Evolutionary conservation across 2,888 invertebrate species (phyloP).

Genomic region (Oeneis ivallda): DNA sequence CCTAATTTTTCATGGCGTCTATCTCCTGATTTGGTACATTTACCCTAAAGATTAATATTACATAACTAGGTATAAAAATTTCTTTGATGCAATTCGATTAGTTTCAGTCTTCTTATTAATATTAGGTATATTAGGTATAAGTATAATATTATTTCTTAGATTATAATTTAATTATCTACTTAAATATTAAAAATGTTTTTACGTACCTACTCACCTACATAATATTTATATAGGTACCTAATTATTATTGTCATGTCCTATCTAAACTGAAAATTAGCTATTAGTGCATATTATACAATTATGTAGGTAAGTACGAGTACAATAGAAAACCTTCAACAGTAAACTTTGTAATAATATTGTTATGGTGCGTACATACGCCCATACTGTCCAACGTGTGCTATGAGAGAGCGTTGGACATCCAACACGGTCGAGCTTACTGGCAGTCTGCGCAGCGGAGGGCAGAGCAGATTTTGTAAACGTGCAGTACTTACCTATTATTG

Average conservation of each 20-base stretch:
- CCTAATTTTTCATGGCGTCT: background rate
- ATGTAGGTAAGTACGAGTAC: background rate
- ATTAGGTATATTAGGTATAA: background rate
- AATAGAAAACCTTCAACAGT: background rate
- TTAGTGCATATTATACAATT: too few species aligned
- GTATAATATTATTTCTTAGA: constrained; percentile 4
- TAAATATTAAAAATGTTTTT: background rate
- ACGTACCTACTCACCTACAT: too few species aligned
- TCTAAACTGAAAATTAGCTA: too few species aligned
- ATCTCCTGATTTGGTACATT: background rate
- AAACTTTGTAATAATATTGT: background rate
- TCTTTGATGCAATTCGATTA: constrained; percentile 30
- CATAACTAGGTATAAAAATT: background rate
- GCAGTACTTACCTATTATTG: too few species aligned
- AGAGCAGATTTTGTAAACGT: too few species aligned
- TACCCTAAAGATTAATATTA: background rate
- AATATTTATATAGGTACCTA: too few species aligned
- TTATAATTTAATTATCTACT: background rate
- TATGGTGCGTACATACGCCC: background rate
- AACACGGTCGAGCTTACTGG: too few species aligned
- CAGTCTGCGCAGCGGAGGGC: too few species aligned
- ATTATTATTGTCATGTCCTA: too few species aligned
- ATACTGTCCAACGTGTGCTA: too few species aligned
- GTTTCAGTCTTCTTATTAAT: constrained; percentile 23
- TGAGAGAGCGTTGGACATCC: background rate